Evolutionary conservation across 2,113 vertebrate species (phyloP), one percentile per base, ranked within the genome.

Genomic region (Fukomys damarensis): DNA sequence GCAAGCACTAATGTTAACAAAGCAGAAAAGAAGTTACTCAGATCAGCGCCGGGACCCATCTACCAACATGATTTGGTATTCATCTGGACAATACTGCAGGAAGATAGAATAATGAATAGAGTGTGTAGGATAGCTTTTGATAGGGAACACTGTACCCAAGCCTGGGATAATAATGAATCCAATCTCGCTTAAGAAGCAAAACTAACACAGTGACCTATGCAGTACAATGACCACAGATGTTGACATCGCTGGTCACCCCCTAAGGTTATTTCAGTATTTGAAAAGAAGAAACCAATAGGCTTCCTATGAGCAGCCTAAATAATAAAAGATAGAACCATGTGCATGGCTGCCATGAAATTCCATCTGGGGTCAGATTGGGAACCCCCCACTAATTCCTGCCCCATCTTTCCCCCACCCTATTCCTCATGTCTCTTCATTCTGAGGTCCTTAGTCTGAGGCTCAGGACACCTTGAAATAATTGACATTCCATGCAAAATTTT

Each of bases 161-260:
- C 79, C 96, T 56, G 89, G 86, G 83, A 79, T 93, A 94, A 77
- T 80, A 96, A 91, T 61, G 97, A 96, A 98, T 85, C 81, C 89
- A 61, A 97, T 97, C 93, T 98, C 41, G 1, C 89, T 91, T 96
- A 96, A 81, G 83, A 82, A 92, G 80, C 95, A 93, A 68, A 98
- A 93, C 93, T 79, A 96, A 96, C 20, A 83, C 83, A 70, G 20
- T 81, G 94, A 58, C 84, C 90, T 66, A 46, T 2, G 74, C 43
- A 32, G 88, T n/a, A 46, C 82, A 97, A 86, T 92, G 89, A 91
- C 32, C 92, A 61, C 2, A 58, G 93, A 54, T 80, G 66, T 35
- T 95, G 89, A 14, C 82, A 86, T 74, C 90, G 81, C 95, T 20
- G 82, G 89, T 89, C 19, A 1, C 3, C 84, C 81, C 92, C 72